Evolutionary conservation across 2,888 invertebrate species (phyloP).

Genomic region (Brachylomia viminalis): DNA sequence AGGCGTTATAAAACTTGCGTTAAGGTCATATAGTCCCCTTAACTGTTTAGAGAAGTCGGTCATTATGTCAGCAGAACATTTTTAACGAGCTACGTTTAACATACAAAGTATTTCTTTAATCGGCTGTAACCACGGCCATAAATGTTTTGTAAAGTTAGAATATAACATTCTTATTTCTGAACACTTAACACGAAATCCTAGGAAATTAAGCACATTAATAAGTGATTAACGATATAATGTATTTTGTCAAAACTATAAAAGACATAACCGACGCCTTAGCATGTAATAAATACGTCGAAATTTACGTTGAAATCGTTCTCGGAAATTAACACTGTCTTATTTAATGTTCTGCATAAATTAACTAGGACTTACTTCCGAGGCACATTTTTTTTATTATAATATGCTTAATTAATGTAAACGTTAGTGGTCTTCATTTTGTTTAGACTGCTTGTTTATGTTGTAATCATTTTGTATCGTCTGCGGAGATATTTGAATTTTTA

Average conservation of each 20-base stretch:
- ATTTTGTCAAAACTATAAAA: conserved; percentile 45
- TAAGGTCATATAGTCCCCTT: no score
- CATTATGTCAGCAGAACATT: conserved; percentile 15
- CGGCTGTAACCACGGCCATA: background rate
- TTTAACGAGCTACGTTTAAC: conserved; percentile 13
- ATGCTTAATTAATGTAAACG: conserved; percentile 21
- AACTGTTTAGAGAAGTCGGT: conserved; percentile 12
- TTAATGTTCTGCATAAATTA: conserved; percentile 45
- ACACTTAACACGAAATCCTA: conserved; percentile 26
- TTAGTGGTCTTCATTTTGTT: conserved; percentile 8
- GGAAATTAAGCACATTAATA: conserved; percentile 20
- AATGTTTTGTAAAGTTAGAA: background rate
- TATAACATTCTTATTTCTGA: conserved; percentile 4
- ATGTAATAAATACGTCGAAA: conserved; percentile 40
- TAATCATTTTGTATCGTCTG: conserved; percentile 4
- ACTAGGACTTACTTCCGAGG: conserved; percentile 30
- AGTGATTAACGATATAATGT: conserved; percentile 24
- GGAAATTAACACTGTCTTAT: conserved; percentile 36
- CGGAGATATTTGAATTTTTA: conserved; percentile 27
- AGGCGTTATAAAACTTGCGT: no score
- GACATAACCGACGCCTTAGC: conserved; percentile 10
- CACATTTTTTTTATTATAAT: conserved; percentile 3
- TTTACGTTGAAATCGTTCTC: conserved; percentile 22
- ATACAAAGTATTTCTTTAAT: background rate
- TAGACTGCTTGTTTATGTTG: conserved; percentile 2